Percentiles rank a stretch among this genome's conserved stretches.
Conservation (phyloP, 2,888 invertebrate genomes). For the Pelosia muscerda region DNA sequence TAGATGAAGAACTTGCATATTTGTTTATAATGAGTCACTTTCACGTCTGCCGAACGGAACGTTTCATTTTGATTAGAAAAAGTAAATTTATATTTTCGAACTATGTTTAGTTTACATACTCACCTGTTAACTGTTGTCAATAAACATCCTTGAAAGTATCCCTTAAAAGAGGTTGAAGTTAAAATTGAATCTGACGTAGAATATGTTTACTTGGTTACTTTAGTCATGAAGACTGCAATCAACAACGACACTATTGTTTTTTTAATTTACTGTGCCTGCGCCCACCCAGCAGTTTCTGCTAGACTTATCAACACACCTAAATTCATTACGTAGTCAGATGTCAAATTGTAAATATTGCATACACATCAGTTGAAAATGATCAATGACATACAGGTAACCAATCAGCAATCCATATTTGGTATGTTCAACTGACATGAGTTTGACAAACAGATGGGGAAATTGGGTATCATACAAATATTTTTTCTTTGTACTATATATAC, state of each 20-base stretch:
- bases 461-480: too few relatives aligned
- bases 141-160: not conserved
- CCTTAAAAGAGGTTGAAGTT: not conserved
- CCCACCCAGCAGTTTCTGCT: too few relatives aligned
- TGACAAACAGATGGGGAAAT: not conserved
- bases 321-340: too few relatives aligned
- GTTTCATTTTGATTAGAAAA: constrained; percentile 41
- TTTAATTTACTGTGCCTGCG: too few relatives aligned
- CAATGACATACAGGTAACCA: too few relatives aligned
- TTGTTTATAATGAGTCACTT: constrained; percentile 43
- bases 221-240: not conserved
- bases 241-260: not conserved
- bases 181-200: not conserved
- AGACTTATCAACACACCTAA: too few relatives aligned
- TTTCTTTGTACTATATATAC: too few relatives aligned
- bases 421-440: not conserved
- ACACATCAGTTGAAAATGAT: too few relatives aligned
- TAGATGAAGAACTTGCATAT: constrained; percentile 16
- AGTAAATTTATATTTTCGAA: constrained; percentile 31
- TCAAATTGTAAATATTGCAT: too few relatives aligned
- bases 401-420: not conserved
- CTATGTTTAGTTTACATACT: constrained; percentile 28
- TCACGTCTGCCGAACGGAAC: constrained; percentile 32
- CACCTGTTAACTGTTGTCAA: constrained; percentile 11
- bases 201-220: too few relatives aligned